A percentile compares a stretch with the other conserved stretches of the same genome.
These are phyloP conservation scores for Ecliptopera silaceata DNA, from an alignment of 2,888 invertebrate genomes.

Conservation along the genomic window DNA sequence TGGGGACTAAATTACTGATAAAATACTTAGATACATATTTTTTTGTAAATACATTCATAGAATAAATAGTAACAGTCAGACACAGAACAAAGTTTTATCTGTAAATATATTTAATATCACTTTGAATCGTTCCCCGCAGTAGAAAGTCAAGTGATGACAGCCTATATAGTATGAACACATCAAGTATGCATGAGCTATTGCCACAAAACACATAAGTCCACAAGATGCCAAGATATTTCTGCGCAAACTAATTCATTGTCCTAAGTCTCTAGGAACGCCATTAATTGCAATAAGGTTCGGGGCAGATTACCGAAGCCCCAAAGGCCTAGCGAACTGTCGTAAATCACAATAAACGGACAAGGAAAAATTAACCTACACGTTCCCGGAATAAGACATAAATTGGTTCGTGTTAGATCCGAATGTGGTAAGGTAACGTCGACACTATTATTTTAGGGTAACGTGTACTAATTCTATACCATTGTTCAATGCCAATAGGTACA, in stretches of 20 bases:
- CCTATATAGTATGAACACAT: constrained; percentile 10
- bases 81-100: no score
- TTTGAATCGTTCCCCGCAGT: not conserved
- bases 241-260: constrained; percentile 43
- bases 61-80: no score
- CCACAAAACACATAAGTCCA: constrained; percentile 17
- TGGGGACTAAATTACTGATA: no score
- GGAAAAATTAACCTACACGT: constrained; percentile 47
- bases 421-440: constrained; percentile 60
- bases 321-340: constrained; percentile 62
- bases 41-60: no score
- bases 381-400: constrained; percentile 44
- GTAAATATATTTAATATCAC: no score
- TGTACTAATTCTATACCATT: constrained; percentile 62
- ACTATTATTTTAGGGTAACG: constrained; percentile 64
- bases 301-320: constrained; percentile 71
- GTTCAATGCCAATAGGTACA: constrained; percentile 40
- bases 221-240: constrained; percentile 32
- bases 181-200: constrained; percentile 14
- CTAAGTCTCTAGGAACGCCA: constrained; percentile 57
- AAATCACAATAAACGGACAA: constrained; percentile 53
- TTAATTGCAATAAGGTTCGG: constrained; percentile 75
- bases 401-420: constrained; percentile 49
- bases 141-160: not conserved
- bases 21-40: no score